Evolutionary conservation across 2,113 vertebrate genomes (phyloP).

Genomic region (Galbula dea): DNA sequence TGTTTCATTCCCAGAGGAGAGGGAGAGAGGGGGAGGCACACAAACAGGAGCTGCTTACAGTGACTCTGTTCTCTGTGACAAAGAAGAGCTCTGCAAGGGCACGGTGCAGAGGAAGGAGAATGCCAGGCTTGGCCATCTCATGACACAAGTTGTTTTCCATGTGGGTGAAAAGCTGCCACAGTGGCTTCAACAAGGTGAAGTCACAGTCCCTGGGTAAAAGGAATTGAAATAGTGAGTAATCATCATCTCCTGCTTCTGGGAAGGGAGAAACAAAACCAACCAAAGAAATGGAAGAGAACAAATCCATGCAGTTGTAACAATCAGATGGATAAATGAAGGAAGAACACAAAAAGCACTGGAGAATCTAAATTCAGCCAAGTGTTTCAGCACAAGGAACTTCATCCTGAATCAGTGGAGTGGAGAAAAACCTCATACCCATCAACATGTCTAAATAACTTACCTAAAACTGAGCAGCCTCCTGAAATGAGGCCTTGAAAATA

Average conservation of each 20-base stretch:
- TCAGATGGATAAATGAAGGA: background rate
- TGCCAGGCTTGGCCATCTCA: constrained; percentile 81
- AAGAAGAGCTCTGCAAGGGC: constrained; percentile 97
- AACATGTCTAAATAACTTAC: background rate
- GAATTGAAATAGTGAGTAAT: background rate
- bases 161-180: constrained; percentile 91
- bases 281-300: background rate
- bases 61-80: constrained; percentile 86
- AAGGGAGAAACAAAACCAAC: no score
- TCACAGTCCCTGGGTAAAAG: constrained; percentile 81
- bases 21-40: background rate
- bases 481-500: background rate
- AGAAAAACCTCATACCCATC: background rate
- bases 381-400: background rate
- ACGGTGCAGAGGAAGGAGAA: constrained; percentile 91
- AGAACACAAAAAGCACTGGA: background rate
- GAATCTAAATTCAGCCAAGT: background rate
- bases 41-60: constrained; percentile 72
- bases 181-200: constrained; percentile 87
- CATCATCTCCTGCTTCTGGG: background rate
- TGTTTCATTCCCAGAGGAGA: background rate
- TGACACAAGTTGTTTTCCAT: constrained; percentile 87
- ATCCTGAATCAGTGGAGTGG: background rate
- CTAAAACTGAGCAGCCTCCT: background rate
- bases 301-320: background rate